These are phyloP conservation scores for Sardinella longiceps DNA, from an alignment of 2,797 vertebrate species.

Conservation along the genomic window DNA sequence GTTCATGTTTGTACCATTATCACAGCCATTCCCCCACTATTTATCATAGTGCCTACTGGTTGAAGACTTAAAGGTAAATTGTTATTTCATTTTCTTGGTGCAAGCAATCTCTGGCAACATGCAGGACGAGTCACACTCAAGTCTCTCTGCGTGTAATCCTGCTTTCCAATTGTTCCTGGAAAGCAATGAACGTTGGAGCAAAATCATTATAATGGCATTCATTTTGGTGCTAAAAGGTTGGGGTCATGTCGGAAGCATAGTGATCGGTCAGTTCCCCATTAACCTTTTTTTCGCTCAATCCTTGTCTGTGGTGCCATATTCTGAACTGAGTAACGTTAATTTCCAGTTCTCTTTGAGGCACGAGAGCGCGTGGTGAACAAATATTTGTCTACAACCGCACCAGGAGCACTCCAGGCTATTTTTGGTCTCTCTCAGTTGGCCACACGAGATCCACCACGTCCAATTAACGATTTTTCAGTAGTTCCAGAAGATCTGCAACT, in stretches of 20 bases:
- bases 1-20: background rate
- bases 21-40: conserved; percentile 1
- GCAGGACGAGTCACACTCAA: background rate
- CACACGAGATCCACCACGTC: conserved; percentile 34
- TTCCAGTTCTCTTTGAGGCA: conserved; percentile 35
- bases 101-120: background rate
- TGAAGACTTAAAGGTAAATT: conserved; percentile 4
- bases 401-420: conserved; percentile 28
- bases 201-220: background rate
- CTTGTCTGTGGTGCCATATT: background rate
- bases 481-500: conserved; percentile 58
- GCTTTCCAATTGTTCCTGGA: conserved; percentile 44
- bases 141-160: conserved; percentile 12
- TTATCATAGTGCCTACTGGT: background rate
- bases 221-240: background rate
- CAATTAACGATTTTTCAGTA: conserved; percentile 51
- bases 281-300: background rate
- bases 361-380: conserved; percentile 39
- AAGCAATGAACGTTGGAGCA: conserved; percentile 33
- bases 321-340: conserved; percentile 27
- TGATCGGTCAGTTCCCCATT: background rate
- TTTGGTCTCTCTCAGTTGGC: conserved; percentile 16
- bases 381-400: conserved; percentile 43
- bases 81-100: conserved; percentile 15
- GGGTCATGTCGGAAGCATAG: conserved; percentile 2